Percentiles rank a stretch among this genome's conserved stretches.
phyloP scores from a whole-genome alignment of 2,888 invertebrate genomes.

The Trisateles emortualis region DNA sequence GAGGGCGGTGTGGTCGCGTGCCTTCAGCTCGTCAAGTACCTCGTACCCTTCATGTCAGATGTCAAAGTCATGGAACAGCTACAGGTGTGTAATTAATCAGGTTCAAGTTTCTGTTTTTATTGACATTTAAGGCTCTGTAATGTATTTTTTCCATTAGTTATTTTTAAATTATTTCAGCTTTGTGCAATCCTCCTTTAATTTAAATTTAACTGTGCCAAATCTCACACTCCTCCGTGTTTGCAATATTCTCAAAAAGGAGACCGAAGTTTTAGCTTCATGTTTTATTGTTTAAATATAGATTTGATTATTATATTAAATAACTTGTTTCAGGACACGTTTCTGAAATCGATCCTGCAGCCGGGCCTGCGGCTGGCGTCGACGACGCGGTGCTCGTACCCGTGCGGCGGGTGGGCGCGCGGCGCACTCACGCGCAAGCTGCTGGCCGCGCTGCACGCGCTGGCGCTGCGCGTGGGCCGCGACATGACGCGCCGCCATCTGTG shows the following conservation, averaged over 20 bases:
- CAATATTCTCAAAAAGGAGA: too few relatives aligned
- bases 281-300: too few relatives aligned
- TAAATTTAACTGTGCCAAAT: too few relatives aligned
- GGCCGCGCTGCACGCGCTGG: conserved; percentile 93
- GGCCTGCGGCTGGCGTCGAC: conserved; percentile 93
- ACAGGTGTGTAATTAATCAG: conserved; percentile 84
- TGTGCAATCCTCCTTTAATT: too few relatives aligned
- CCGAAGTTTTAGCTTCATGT: too few relatives aligned
- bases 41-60: conserved; percentile 94
- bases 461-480: conserved; percentile 91
- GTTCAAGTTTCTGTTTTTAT: background rate
- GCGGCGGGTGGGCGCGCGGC: conserved; percentile 91
- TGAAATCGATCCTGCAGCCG: conserved; percentile 94
- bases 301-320: too few relatives aligned
- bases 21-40: conserved; percentile 92
- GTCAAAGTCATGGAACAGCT: conserved; percentile 95
- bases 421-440: conserved; percentile 93
- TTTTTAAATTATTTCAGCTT: too few relatives aligned
- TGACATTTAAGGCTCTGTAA: too few relatives aligned
- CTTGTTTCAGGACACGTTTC: conserved; percentile 92
- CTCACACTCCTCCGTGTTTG: too few relatives aligned
- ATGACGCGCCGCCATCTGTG: conserved; percentile 92
- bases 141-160: too few relatives aligned
- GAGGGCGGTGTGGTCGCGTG: conserved; percentile 96
- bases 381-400: conserved; percentile 92